Evolutionary conservation across 2,113 vertebrate genomes (phyloP), one percentile per base, ranked within the genome.

Genomic region (Varanus komodoensis): DNA sequence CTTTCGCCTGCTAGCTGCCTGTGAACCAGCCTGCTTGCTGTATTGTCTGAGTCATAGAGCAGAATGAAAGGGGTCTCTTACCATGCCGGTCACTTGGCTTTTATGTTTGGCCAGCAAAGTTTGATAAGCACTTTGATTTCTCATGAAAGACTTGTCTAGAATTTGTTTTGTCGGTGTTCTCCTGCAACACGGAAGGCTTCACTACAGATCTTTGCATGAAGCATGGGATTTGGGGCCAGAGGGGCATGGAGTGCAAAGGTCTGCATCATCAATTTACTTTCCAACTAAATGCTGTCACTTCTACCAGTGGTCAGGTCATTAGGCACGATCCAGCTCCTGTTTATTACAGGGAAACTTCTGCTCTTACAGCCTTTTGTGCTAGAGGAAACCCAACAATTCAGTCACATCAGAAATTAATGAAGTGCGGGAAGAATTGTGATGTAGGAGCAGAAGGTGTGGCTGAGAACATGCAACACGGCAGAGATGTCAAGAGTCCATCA

Each of bases 1-100:
- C 12, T 86, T 91, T 91, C 15, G 82, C 64, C 12, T 29, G 7
- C 81, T 78, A n/a, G 73, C 74, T 68, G 81, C 81, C 79, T 88
- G 81, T 84, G 88, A 88, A 88, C n/a, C 67, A 78, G 71, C 81
- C 48, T 54, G 73, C 84, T 79, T 50, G n/a, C 48, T 25, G 80
- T 32, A 64, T 78, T 88, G 64, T 71, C 73, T 91, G 86, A 91
- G 90, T 91, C 86, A 88, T 19, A 8, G 48, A 84, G 73, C 52
- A 38, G 68, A 91, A 87, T 84, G 87, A 91, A 91, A 84, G 81
- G 54, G 52, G 21, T 84, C 61, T 57, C 73, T 87, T 67, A 44
- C n/a, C 25, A 64, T 12, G 75, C 82, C 48, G 73, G 9, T 48
- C 64, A 17, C 80, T 89, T 27, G 32, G 74, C 44, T 61, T 54